These are phyloP conservation scores for Pseudomugil gertrudae DNA, from an alignment of 2,797 vertebrate genomes.

Conservation along the genomic window DNA sequence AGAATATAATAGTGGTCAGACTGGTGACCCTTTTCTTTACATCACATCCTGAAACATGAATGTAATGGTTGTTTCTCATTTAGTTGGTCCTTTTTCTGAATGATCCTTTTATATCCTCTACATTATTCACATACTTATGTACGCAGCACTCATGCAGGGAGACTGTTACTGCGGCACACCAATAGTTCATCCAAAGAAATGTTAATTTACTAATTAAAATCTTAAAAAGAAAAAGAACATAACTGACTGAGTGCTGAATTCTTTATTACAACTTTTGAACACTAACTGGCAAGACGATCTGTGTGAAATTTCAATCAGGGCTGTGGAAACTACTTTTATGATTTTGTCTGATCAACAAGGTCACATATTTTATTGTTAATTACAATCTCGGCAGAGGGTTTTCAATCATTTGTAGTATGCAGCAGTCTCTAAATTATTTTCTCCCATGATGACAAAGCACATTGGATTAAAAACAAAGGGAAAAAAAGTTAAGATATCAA, in stretches of 20 bases:
- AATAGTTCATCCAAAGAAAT: conserved; percentile 89
- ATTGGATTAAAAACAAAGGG: conserved; percentile 18
- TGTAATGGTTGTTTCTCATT: conserved; percentile 78
- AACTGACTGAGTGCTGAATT: conserved; percentile 89
- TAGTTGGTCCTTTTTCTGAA: conserved; percentile 60
- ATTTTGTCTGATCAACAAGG: conserved; percentile 60
- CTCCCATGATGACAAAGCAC: conserved; percentile 43
- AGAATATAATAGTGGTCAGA: conserved; percentile 72
- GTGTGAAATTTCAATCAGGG: conserved; percentile 77
- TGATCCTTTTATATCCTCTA: conserved; percentile 73
- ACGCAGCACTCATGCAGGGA: conserved; percentile 41
- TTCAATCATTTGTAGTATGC: conserved; percentile 69
- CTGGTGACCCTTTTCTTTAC: conserved; percentile 66
- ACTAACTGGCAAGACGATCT: conserved; percentile 75
- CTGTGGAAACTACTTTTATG: conserved; percentile 67
- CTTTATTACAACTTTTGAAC: conserved; percentile 86
- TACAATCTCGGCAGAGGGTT: conserved; percentile 49
- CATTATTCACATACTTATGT: conserved; percentile 66
- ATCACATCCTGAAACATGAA: conserved; percentile 67
- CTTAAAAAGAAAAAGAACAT: conserved; percentile 82
- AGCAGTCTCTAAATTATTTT: conserved; percentile 29
- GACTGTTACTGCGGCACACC: conserved; percentile 82
- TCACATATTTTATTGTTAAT: conserved; percentile 70
- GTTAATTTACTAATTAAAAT: conserved; percentile 98
- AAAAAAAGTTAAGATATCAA: conserved; percentile 60